phyloP scores from a whole-genome alignment of 2,797 vertebrate genomes.

The Lerista edwardsae region DNA sequence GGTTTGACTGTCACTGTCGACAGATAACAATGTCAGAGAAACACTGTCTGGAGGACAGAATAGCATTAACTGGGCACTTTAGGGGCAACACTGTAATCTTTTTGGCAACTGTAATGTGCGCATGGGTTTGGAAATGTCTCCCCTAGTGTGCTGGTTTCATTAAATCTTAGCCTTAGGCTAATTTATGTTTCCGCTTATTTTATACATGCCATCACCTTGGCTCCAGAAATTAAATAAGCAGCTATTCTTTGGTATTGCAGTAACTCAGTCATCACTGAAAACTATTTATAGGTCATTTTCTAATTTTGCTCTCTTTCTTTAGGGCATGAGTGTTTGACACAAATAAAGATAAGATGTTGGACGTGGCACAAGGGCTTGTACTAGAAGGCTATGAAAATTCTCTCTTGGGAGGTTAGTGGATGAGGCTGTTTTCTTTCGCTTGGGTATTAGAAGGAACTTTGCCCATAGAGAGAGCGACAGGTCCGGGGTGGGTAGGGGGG shows the following conservation, averaged over 20 bases:
- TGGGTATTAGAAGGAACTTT: neutral
- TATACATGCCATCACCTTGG: constrained; percentile 2
- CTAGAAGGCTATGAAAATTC: neutral
- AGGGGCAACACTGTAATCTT: neutral
- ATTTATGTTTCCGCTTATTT: neutral
- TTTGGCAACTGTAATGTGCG: neutral
- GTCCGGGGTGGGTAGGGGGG: neutral
- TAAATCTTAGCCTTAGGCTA: neutral
- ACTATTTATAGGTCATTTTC: constrained; percentile 8
- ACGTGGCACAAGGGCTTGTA: neutral
- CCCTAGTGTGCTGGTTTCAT: constrained; percentile 15
- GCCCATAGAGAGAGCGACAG: neutral
- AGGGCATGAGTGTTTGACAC: neutral
- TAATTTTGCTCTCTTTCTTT: constrained; percentile 1
- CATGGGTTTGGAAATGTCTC: constrained; percentile 18
- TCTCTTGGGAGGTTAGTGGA: neutral
- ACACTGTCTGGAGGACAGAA: neutral
- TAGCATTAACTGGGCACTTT: constrained; percentile 8
- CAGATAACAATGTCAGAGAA: neutral
- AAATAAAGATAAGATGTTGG: constrained; percentile 6
- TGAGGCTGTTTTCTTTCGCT: neutral
- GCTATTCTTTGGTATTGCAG: neutral
- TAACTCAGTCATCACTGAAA: neutral
- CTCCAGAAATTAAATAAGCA: constrained; percentile 8
- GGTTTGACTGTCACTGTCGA: neutral